Evolutionary conservation across 2,113 vertebrate genomes (phyloP), one percentile per base, ranked within the genome.

Genomic region (Oryzias woworae): DNA sequence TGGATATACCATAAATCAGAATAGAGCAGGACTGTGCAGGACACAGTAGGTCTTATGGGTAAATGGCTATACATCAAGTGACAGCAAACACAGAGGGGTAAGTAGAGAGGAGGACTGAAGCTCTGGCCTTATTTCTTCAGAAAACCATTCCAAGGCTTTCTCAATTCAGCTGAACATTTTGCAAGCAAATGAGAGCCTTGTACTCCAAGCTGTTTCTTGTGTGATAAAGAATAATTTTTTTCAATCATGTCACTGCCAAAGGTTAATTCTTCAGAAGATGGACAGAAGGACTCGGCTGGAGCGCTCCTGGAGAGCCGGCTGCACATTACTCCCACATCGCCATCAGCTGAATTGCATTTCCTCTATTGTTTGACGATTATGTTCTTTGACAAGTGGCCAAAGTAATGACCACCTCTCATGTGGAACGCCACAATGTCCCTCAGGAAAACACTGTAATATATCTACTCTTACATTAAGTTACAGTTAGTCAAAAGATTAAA

Each of bases 211-310:
- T 47, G 23, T 15, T 66, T 23, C 43, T 41, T 41, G 26, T 24
- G 36, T 48, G 59, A 47, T 48, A 41, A 71, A 71, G 48, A 83
- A 79, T 66, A 74, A 92, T 91, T 92, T 91, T 36, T 84, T 83
- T 90, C 87, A 89, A 92, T 92, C 88, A 90, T 84, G 88, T 92
- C 91, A 91, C 69, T 53, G 63, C 71, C 73, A 71, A 77, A 77
- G 68, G 71, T 78, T 80, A 68, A 85, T 72, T 77, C 72, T 41
- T 77, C 73, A 78, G 57, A 77, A 75, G 54, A 43, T 45, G 58
- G 77, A 81, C 58, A 68, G 62, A 71, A 75, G 61, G 75, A 63
- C 43, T 62, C 79, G 59, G 73, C 70, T 41, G 54, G 16, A 60
- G 48, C 44, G 59, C 62, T 71, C 26, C 59, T 54, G 51, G 56